These are phyloP conservation scores for Scarus forsteni DNA, from an alignment of 2,797 vertebrate genomes.

Conservation along the genomic window DNA sequence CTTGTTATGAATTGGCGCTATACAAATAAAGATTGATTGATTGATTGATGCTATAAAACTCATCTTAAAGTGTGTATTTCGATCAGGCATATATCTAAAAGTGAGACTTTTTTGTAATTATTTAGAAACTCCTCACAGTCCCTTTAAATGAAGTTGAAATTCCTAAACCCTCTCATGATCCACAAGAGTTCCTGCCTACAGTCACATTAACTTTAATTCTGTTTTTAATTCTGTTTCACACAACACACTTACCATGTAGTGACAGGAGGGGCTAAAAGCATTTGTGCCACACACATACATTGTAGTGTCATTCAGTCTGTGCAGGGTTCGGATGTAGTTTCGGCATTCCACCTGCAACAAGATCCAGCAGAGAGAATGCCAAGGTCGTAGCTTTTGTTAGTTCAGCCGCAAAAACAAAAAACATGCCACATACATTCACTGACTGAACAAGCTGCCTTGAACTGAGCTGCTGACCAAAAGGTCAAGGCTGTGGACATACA, in stretches of 20 bases:
- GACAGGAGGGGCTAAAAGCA: constrained; percentile 85
- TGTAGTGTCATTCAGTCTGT: constrained; percentile 75
- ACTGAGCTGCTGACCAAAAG: constrained; percentile 27
- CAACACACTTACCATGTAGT: constrained; percentile 81
- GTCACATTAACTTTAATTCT: background rate
- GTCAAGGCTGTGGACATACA: constrained; percentile 56
- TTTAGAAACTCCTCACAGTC: too few relatives aligned
- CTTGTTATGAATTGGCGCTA: too few relatives aligned
- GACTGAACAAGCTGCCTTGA: constrained; percentile 15
- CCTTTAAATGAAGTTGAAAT: background rate
- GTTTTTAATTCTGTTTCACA: background rate
- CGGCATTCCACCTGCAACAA: constrained; percentile 86
- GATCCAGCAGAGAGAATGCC: constrained; percentile 59
- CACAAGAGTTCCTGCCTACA: background rate
- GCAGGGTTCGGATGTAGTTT: constrained; percentile 86
- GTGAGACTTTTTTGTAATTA: too few relatives aligned
- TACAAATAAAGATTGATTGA: too few relatives aligned
- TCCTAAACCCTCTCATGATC: background rate
- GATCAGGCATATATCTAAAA: too few relatives aligned
- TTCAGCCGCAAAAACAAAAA: constrained; percentile 65
- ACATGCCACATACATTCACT: constrained; percentile 40
- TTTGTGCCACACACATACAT: constrained; percentile 88
- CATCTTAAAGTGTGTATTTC: too few relatives aligned
- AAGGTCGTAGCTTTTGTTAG: constrained; percentile 72
- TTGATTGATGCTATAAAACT: too few relatives aligned